These are phyloP conservation scores for Anthophora plumipes DNA, from an alignment of 2,888 invertebrate species.

Conservation along the genomic window DNA sequence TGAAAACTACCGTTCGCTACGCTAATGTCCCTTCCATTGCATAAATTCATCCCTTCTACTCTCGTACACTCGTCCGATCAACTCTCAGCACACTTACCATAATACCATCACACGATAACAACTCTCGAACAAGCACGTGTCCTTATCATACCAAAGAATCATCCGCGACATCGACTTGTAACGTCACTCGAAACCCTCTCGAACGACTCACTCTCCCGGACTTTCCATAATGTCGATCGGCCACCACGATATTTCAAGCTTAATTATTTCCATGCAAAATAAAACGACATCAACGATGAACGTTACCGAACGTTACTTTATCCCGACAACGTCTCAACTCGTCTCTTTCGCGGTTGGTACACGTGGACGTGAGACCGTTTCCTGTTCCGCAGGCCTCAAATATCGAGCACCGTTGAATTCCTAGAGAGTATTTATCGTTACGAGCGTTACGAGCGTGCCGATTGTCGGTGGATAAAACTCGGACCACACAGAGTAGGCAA, in stretches of 20 bases:
- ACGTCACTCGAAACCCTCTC: slow-evolving; percentile 8
- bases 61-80: no score
- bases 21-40: no score
- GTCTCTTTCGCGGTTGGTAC: background rate
- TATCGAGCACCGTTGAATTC: slow-evolving; percentile 43
- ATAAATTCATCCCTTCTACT: no score
- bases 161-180: background rate
- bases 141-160: no score
- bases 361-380: slow-evolving; percentile 16
- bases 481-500: slow-evolving; percentile 47
- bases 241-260: slow-evolving; percentile 2
- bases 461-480: slow-evolving; percentile 49
- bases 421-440: slow-evolving; percentile 51
- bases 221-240: slow-evolving; percentile 13
- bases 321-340: slow-evolving; percentile 9
- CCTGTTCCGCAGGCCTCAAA: slow-evolving; percentile 40
- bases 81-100: no score
- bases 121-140: no score
- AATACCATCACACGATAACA: no score
- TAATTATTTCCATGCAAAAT: slow-evolving; percentile 35
- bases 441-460: slow-evolving; percentile 41
- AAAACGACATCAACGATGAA: slow-evolving; percentile 7
- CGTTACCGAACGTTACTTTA: slow-evolving; percentile 26
- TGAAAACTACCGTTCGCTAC: no score
- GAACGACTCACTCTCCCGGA: slow-evolving; percentile 18